Base-by-base conservation (phyloP, 2,113 vertebrate genomes). In the Nanger granti region DNA sequence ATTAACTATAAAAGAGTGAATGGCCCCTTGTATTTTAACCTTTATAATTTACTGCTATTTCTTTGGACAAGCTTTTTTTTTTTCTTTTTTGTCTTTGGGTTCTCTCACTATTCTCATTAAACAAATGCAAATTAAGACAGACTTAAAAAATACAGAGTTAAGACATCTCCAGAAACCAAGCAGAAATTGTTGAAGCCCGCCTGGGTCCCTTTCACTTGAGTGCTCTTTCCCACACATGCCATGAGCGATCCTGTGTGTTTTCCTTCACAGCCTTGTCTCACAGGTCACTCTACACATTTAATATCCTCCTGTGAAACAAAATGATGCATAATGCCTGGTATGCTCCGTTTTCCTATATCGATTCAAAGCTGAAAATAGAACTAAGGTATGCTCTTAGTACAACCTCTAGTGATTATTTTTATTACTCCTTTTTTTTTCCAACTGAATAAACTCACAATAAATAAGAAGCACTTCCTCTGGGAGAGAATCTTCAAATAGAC, bases 331-430 rank as follows among this genome's bases (percentile, higher is more conserved):
- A 97, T 7, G 89, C 97, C 98, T 98, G 93, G 97, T 98, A 97
- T 98, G 98, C 94, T 96, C 97, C 97, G 92, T 98, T 98, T 97
- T 98, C 98, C 98, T 98, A 94, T 98, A 98, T 98, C 94, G 97
- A 93, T 97, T 98, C 95, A 89, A 97, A 98, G 97, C 97, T 97
- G 96, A 98, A 98, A 98, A 98, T 97, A 97, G 97, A 98, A 98
- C 95, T 83, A 98, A 98, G 97, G 97, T 98, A 98, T 97, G 97
- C 97, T 98, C 98, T 98, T 97, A 97, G 96, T 97, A 97, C 97
- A 98, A 97, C 96, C 96, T 97, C 94, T 92, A 96, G 87, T 90
- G 97, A 98, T 98, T 98, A 97, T 98, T 98, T 97, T 98, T 98
- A 98, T 97, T 98, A 95, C 96, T 97, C 97, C 97, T 98, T 98